Conservation (phyloP, 2,888 invertebrate genomes). For the Agrochola circellaris region DNA sequence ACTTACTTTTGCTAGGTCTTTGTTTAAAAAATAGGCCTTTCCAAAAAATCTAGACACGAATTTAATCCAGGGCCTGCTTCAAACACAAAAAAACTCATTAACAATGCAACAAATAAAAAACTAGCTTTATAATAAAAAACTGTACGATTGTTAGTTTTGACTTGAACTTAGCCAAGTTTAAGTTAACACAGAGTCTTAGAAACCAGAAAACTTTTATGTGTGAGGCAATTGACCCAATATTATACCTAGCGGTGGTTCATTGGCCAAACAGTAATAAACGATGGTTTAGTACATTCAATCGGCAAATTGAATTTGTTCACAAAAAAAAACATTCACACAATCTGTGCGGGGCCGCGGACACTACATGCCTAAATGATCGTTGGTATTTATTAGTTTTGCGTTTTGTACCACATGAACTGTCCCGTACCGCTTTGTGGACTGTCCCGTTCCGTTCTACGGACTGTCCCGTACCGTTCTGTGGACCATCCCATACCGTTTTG, state of each 20-base stretch:
- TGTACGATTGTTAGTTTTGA: background rate
- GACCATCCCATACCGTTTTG: background rate
- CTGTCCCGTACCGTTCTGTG: background rate
- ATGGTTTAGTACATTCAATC: background rate
- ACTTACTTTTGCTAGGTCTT: background rate
- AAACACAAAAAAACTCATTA: background rate
- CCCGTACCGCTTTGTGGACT: background rate
- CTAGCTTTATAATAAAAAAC: background rate
- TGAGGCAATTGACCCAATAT: background rate
- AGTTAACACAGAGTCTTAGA: background rate
- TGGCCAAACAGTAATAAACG: background rate
- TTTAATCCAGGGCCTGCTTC: background rate
- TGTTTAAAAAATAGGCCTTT: background rate
- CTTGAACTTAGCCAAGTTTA: background rate
- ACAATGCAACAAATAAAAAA: background rate
- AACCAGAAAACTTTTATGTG: background rate
- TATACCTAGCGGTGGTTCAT: background rate
- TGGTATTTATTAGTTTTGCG: background rate
- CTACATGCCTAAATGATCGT: background rate
- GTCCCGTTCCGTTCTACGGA: slow-evolving; percentile 1
- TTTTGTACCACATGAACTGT: background rate
- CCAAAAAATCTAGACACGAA: background rate
- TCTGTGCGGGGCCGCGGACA: background rate
- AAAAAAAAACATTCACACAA: slow-evolving; percentile 8
- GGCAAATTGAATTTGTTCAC: background rate